A percentile compares a stretch with the other conserved stretches of the same genome.
Evolutionary conservation across 2,888 invertebrate genomes (phyloP).

Genomic region (Leucoma salicis): DNA sequence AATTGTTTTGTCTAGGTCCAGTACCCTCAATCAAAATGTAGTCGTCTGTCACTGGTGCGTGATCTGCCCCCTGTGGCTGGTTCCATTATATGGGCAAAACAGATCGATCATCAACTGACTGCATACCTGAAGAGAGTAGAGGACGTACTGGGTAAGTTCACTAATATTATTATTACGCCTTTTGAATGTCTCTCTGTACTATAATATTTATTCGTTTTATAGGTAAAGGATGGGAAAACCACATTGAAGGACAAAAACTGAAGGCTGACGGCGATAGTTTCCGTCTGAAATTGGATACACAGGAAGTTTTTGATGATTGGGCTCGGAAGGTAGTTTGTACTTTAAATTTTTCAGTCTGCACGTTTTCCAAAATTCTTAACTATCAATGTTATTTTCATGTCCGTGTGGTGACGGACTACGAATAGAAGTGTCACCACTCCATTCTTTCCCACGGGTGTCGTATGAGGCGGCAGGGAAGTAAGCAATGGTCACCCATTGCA

Average conservation of each 20-base stretch:
- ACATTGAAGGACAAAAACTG: constrained; percentile 98
- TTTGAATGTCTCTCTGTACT: neutral
- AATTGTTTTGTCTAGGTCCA: constrained; percentile 86
- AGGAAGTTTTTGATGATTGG: constrained; percentile 99
- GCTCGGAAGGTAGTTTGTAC: constrained; percentile 86
- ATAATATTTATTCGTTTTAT: neutral
- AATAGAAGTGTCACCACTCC: no score
- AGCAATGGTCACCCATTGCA: no score
- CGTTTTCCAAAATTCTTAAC: neutral
- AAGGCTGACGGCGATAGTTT: constrained; percentile 99
- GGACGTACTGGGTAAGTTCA: constrained; percentile 92
- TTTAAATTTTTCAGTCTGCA: neutral
- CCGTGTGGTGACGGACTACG: no score
- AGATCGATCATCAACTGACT: constrained; percentile 98
- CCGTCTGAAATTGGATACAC: constrained; percentile 96
- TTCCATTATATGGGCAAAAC: constrained; percentile 99
- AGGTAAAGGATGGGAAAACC: constrained; percentile 99
- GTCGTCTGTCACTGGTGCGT: constrained; percentile 93
- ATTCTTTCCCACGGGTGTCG: no score
- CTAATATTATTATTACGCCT: neutral
- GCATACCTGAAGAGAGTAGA: constrained; percentile 98
- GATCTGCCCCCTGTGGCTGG: constrained; percentile 99
- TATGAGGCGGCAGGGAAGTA: no score
- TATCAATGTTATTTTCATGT: neutral
- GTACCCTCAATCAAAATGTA: constrained; percentile 97